Evolutionary conservation across 2,888 invertebrate genomes (phyloP), one percentile per base, ranked within the genome.

Genomic region (Metacarcinus magister): DNA sequence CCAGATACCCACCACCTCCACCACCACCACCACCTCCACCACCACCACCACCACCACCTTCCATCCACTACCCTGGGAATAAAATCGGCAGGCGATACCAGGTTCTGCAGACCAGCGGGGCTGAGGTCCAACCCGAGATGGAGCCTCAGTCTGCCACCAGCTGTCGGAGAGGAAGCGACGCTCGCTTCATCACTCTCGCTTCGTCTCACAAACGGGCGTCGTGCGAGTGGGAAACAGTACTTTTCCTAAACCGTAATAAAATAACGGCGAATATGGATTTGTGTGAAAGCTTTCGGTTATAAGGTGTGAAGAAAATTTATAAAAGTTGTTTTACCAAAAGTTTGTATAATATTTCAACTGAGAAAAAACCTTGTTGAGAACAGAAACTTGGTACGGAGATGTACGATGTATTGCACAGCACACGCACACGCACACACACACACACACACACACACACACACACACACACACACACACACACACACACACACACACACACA

Each of bases 391-490:
- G 87, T 87, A 39, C 32, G 32, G 13, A 39, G 10, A 7, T 0
- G 87, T 10, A 32, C 10, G 23, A 32, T 39, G 16, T 39, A 39
- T 39, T 32, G 87, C 10, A 82, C 82, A 82, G 32, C 82, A 82
- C 82, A 82, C 82, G 32, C 82, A 82, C 82, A 82, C 82, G 32
- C 82, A 82, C 82, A 82, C 82, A 32, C 82, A 82, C 82, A 82
- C 82, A 82, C 82, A 32, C 87, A 87, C 87, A 87, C 87, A 87
- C 87, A 39, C 87, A 87, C 87, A 87, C 87, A 87, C 87, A 87
- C 87, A 87, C 87, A 39, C 87, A 87, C 87, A 87, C 87, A 87
- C 87, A 87, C 87, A 87, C 87, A 87, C 87, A 87, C 87, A 87
- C 87, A 87, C 87, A 87, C 87, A 87, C 32, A 60, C 19, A 60